A percentile compares a stretch with the other conserved stretches of the same genome.
phyloP scores from a whole-genome alignment of 2,113 vertebrate species.

The Neomonachus schauinslandi region DNA sequence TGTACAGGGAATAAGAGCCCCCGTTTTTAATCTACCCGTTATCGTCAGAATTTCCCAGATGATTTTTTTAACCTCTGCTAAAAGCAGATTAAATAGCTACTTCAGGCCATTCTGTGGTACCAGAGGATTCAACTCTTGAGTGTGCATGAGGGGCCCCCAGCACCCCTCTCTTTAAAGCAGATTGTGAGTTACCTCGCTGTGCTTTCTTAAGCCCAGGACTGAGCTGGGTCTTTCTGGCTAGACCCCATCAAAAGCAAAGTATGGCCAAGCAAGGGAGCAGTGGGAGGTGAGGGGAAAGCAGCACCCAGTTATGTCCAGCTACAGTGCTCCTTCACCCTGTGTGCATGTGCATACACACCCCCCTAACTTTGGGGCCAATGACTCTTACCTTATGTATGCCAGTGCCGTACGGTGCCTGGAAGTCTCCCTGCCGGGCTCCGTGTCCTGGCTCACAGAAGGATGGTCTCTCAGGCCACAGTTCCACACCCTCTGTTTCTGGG shows the following conservation, averaged over 20 bases:
- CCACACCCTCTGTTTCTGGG: not conserved
- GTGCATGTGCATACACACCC: too few species aligned
- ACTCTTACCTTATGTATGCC: not conserved
- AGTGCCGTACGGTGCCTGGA: not conserved
- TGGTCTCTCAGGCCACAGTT: not conserved
- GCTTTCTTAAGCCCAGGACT: not conserved
- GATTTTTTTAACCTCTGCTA: not conserved
- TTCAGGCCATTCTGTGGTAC: not conserved
- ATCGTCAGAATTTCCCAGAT: conserved; percentile 40
- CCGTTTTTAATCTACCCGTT: conserved; percentile 14
- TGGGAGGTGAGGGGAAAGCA: not conserved
- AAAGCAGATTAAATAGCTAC: not conserved
- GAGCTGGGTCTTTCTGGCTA: not conserved
- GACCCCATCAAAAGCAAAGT: not conserved
- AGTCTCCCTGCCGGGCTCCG: not conserved
- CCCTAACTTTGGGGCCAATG: not conserved
- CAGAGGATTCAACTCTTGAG: not conserved
- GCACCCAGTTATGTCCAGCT: not conserved
- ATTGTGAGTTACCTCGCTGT: not conserved
- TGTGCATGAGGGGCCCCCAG: not conserved
- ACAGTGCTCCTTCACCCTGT: not conserved
- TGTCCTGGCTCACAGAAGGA: not conserved
- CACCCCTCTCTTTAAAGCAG: not conserved
- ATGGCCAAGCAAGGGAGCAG: not conserved
- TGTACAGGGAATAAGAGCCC: not conserved